Conservation (phyloP, 2,113 vertebrate genomes). For the Odontophorus gujanensis region DNA sequence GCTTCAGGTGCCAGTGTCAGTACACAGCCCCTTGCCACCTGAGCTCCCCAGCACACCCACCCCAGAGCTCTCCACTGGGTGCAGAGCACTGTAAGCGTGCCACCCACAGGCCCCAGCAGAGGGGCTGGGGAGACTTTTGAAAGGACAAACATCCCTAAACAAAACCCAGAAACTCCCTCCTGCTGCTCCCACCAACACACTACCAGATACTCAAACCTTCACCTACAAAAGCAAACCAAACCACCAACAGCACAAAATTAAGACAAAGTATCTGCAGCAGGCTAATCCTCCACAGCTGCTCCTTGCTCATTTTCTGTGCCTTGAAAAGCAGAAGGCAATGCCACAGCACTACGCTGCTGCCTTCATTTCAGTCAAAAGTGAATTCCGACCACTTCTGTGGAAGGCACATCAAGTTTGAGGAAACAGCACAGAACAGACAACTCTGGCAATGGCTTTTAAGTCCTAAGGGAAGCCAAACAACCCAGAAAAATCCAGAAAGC, state of each 20-base stretch:
- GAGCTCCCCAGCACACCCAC: not conserved
- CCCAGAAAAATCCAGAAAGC: not conserved
- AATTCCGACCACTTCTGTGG: not conserved
- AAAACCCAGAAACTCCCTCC: not conserved
- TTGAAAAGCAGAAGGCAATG: not conserved
- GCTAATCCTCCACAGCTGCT: not conserved
- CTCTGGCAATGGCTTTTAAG: not conserved
- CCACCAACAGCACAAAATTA: not conserved
- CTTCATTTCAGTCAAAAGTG: not conserved
- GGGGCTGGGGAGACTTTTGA: not conserved
- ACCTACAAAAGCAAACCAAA: not conserved
- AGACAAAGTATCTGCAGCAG: not conserved
- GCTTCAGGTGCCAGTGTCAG: not conserved
- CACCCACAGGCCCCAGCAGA: not conserved
- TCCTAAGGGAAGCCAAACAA: not conserved
- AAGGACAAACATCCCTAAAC: constrained; percentile 3
- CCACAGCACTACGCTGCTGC: not conserved
- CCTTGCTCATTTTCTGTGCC: not conserved
- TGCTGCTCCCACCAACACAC: not conserved
- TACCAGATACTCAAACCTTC: not conserved
- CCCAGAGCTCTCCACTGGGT: not conserved
- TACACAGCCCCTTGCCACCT: not conserved
- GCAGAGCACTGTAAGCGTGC: not conserved
- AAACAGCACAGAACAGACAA: not conserved
- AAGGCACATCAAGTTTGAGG: not conserved